These are phyloP conservation scores for Mesitornis unicolor DNA, from an alignment of 2,113 vertebrate genomes.

Conservation along the genomic window DNA sequence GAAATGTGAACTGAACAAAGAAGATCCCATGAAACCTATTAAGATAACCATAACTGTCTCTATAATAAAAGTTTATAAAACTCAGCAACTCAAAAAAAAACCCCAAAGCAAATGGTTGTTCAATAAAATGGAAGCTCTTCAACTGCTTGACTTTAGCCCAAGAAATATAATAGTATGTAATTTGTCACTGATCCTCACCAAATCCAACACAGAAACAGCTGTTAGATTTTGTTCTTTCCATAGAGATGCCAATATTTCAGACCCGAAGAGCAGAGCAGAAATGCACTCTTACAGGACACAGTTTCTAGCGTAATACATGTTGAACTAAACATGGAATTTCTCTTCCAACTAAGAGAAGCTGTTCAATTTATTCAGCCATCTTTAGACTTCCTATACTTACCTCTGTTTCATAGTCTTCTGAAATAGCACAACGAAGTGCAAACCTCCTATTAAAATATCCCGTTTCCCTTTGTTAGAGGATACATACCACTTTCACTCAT, in stretches of 20 bases:
- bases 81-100: background rate
- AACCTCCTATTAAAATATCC: background rate
- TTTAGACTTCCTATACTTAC: background rate
- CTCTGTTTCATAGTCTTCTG: background rate
- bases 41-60: background rate
- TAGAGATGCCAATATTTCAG: background rate
- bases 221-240: background rate
- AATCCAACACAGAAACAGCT: background rate
- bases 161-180: background rate
- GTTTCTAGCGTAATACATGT: background rate
- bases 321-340: background rate
- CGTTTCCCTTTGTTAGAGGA: background rate
- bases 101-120: background rate
- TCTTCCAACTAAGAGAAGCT: background rate
- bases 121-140: background rate
- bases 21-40: background rate
- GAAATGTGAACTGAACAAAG: background rate
- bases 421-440: background rate
- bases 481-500: background rate
- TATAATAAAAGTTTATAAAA: background rate
- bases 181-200: background rate
- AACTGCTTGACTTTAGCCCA: background rate
- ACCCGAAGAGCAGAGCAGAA: background rate
- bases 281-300: fast-evolving
- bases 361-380: background rate